Percentiles rank a stretch among this genome's conserved stretches.
Conservation (phyloP, 2,888 invertebrate genomes). For the Lysandra bellargus region DNA sequence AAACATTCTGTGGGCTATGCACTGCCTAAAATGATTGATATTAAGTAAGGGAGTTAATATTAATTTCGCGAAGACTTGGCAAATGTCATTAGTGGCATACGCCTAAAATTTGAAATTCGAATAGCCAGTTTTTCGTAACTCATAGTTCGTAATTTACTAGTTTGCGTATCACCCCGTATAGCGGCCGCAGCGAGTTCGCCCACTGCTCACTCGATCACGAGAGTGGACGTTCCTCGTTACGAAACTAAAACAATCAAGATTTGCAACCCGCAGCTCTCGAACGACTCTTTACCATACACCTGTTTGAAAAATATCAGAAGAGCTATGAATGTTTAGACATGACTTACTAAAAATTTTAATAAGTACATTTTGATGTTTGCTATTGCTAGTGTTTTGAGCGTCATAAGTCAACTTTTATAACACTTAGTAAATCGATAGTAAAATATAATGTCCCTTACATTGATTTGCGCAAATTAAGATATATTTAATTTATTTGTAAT, state of each 20-base stretch:
- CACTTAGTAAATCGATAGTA: too few species aligned
- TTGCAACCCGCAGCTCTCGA: slow-evolving; percentile 55
- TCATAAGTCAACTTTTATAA: too few species aligned
- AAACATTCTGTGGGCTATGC: too few species aligned
- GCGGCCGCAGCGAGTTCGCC: slow-evolving; percentile 45
- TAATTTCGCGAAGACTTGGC: too few species aligned
- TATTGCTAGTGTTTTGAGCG: too few species aligned
- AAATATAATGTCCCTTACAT: too few species aligned
- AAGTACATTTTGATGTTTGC: too few species aligned
- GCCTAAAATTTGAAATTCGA: background rate
- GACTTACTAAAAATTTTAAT: background rate
- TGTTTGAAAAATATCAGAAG: slow-evolving; percentile 26
- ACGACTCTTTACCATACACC: slow-evolving; percentile 49
- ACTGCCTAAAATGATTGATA: too few species aligned
- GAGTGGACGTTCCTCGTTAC: slow-evolving; percentile 64
- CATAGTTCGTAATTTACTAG: background rate
- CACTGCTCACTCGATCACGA: slow-evolving; percentile 54
- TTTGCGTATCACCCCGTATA: slow-evolving; percentile 43
- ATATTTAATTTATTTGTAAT: too few species aligned
- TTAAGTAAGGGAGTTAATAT: too few species aligned
- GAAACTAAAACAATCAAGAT: slow-evolving; percentile 71
- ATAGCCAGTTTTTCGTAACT: background rate
- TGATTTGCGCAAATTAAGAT: too few species aligned
- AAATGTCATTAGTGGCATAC: background rate
- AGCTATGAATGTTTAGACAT: slow-evolving; percentile 29